These are phyloP conservation scores for Drosophila serrata DNA, from an alignment of 1,140 invertebrate genomes.

Conservation along the genomic window DNA sequence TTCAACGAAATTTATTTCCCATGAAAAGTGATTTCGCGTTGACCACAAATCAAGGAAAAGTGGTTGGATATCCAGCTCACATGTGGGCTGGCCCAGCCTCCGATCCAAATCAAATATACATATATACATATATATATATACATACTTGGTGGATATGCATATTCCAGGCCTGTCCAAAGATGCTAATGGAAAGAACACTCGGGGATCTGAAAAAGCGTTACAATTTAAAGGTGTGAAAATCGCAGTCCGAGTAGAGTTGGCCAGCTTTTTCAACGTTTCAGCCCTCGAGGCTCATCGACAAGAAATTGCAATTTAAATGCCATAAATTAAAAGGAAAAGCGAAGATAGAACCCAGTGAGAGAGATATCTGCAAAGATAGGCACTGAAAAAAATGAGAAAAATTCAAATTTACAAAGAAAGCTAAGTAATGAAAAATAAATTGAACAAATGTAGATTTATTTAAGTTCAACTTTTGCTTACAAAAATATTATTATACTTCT, in stretches of 20 bases:
- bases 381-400: not conserved
- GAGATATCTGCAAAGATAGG: constrained; percentile 1
- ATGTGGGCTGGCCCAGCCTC: constrained; percentile 58
- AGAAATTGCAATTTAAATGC: constrained; percentile 84
- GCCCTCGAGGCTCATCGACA: constrained; percentile 43
- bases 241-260: constrained; percentile 9
- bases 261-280: constrained; percentile 6
- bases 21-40: constrained; percentile 67
- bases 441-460: not conserved
- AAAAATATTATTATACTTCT: not conserved
- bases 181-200: constrained; percentile 76
- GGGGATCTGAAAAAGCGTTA: constrained; percentile 61
- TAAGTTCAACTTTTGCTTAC: too few relatives aligned
- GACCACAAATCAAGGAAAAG: constrained; percentile 66
- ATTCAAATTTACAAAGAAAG: not conserved
- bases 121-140: constrained; percentile 3
- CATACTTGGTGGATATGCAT: not conserved
- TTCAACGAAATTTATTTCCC: constrained; percentile 49
- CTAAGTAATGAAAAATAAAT: fast-evolving
- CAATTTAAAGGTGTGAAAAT: constrained; percentile 75
- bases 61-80: constrained; percentile 12
- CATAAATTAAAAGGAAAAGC: constrained; percentile 78
- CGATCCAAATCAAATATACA: constrained; percentile 8
- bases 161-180: constrained; percentile 16
- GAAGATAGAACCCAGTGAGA: constrained; percentile 43